phyloP scores from a whole-genome alignment of 2,888 invertebrate genomes.

The Papilio gigon region DNA sequence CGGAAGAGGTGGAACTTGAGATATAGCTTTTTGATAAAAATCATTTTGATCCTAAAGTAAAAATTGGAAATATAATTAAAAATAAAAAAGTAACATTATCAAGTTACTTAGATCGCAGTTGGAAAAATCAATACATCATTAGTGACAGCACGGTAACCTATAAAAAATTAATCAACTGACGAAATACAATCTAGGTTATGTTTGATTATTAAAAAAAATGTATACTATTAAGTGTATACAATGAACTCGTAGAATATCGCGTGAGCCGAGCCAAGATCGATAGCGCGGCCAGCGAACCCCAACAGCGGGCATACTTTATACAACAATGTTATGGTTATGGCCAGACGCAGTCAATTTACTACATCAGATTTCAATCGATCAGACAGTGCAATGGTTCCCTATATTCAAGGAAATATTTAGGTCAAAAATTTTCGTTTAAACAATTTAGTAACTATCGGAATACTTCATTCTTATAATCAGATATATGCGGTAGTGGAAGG shows the following conservation, averaged over 20 bases:
- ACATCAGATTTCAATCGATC: not conserved
- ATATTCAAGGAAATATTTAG: not conserved
- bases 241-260: constrained; percentile 51
- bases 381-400: constrained; percentile 4
- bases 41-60: too few species aligned
- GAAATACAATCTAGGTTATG: constrained; percentile 17
- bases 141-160: not conserved
- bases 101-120: too few species aligned
- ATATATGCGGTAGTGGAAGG: too few species aligned
- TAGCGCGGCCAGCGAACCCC: constrained; percentile 63
- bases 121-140: constrained; percentile 2
- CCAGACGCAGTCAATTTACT: constrained; percentile 27
- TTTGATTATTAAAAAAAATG: constrained; percentile 54
- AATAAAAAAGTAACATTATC: too few species aligned
- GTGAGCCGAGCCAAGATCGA: constrained; percentile 65
- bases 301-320: constrained; percentile 27
- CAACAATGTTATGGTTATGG: constrained; percentile 37
- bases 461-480: too few species aligned
- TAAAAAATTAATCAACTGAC: constrained; percentile 47
- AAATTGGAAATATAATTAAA: too few species aligned
- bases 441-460: not conserved
- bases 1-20: too few species aligned
- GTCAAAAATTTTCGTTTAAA: not conserved
- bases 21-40: too few species aligned
- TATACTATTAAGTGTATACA: constrained; percentile 48